A percentile compares a stretch with the other conserved stretches of the same genome.
These are phyloP conservation scores for Drosophila neotestacea DNA, from an alignment of 2,888 invertebrate species.

Conservation along the genomic window DNA sequence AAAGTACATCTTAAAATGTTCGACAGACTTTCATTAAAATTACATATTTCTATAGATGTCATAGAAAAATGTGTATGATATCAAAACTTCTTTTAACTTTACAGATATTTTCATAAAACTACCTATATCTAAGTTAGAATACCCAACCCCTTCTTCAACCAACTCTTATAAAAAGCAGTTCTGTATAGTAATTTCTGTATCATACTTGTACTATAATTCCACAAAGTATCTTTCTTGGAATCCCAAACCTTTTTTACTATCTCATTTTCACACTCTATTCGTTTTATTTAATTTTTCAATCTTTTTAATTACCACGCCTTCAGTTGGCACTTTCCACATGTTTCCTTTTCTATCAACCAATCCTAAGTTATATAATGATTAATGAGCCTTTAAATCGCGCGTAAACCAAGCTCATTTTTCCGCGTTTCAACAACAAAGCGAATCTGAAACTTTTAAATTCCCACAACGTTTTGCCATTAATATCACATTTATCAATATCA, in stretches of 20 bases:
- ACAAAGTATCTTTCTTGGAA: neutral
- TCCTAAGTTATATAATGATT: constrained; percentile 63
- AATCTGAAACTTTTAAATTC: constrained; percentile 70
- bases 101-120: too few species aligned
- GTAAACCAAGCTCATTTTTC: constrained; percentile 67
- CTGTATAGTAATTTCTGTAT: too few species aligned
- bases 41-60: too few species aligned
- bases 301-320: constrained; percentile 2
- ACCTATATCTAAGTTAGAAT: too few species aligned
- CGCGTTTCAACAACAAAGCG: constrained; percentile 51
- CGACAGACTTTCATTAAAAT: too few species aligned
- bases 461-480: constrained; percentile 75
- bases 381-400: constrained; percentile 67
- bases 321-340: constrained; percentile 27
- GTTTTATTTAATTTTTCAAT: neutral
- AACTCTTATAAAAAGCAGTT: too few species aligned
- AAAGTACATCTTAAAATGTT: too few species aligned
- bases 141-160: too few species aligned
- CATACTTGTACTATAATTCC: too few species aligned
- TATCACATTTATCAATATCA: constrained; percentile 79
- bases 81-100: too few species aligned
- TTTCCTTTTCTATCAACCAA: constrained; percentile 8
- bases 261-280: neutral
- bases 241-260: neutral
- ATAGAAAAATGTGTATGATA: too few species aligned